Evolutionary conservation across 2,113 vertebrate species (phyloP), one percentile per base, ranked within the genome.

Genomic region (Chaenogobius annularis): DNA sequence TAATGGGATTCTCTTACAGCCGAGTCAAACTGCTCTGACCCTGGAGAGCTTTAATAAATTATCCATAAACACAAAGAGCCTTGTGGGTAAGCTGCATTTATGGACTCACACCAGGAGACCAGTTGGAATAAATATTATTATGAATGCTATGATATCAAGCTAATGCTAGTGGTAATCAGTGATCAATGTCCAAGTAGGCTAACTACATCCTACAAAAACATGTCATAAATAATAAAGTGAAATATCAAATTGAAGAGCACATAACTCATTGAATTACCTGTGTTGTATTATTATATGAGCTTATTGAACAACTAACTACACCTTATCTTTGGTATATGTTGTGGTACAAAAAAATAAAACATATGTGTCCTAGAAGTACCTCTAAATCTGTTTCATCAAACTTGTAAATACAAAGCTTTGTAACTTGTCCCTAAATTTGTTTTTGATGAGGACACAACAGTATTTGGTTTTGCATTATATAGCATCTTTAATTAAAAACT

Each of bases 41-140:
- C 50, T 15, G 62, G 43, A 77, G 35, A 50, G 37, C 14, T 15
- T 55, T 62, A 73, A 79, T 85, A 50, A 70, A 69, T 69, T 81
- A 66, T 69, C 63, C 44, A 74, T 77, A 69, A 78, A 74, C 23
- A 0, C 3, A 77, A 48, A 31, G 15, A 73, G 23, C 62, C 40
- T 17, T 58, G 55, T 68, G 58, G 22, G 22, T 77, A 10, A 54
- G 44, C 67, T 43, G 50, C 56, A 48, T 58, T 64, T 73, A 47
- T 19, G 56, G 59, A 52, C 17, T 46, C 19, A 75, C 62, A 61
- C 40, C 62, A 52, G 46, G 7, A 20, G 43, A 74, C 64, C 72
- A 37, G 50, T 70, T 67, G 55, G 52, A 65, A 12, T 2, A 59
- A 55, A 19, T 37, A 58, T 61, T 75, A 66, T 62, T 23, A 47